phyloP scores from a whole-genome alignment of 2,797 vertebrate species.

The Spinibarbus caldwelli region DNA sequence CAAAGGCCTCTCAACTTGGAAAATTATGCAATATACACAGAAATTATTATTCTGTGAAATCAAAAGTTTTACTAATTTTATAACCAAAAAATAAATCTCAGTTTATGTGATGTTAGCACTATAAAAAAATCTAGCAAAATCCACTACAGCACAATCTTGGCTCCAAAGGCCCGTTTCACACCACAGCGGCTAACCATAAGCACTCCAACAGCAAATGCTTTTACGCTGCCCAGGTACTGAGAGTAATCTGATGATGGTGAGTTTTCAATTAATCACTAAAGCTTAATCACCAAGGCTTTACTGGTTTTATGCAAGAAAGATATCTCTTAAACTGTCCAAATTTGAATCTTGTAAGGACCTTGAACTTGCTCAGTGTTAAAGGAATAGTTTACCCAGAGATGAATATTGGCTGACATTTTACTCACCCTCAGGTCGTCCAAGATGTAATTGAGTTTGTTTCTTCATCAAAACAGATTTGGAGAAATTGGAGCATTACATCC shows the following conservation, averaged over 20 bases:
- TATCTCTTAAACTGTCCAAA: background rate
- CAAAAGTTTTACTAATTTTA: background rate
- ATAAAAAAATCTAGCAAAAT: conserved; percentile 34
- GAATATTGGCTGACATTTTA: background rate
- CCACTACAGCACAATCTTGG: conserved; percentile 24
- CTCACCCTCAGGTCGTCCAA: background rate
- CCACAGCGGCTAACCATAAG: background rate
- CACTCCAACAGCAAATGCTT: background rate
- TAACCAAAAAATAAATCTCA: background rate
- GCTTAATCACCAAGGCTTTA: conserved; percentile 16
- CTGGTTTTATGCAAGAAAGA: conserved; percentile 17
- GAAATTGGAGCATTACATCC: too few species aligned
- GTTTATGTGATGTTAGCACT: background rate
- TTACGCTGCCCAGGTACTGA: background rate
- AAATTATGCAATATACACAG: background rate
- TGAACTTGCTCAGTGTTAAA: background rate
- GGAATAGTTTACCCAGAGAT: background rate
- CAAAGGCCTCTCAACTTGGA: background rate
- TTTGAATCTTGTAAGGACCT: background rate
- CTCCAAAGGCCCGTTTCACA: background rate
- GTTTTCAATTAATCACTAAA: conserved; percentile 27
- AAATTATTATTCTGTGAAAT: background rate
- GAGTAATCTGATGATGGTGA: conserved; percentile 9
- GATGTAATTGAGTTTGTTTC: background rate
- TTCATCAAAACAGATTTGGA: background rate